phyloP scores from a whole-genome alignment of 2,797 vertebrate genomes.

The Pangasius krempfi region DNA sequence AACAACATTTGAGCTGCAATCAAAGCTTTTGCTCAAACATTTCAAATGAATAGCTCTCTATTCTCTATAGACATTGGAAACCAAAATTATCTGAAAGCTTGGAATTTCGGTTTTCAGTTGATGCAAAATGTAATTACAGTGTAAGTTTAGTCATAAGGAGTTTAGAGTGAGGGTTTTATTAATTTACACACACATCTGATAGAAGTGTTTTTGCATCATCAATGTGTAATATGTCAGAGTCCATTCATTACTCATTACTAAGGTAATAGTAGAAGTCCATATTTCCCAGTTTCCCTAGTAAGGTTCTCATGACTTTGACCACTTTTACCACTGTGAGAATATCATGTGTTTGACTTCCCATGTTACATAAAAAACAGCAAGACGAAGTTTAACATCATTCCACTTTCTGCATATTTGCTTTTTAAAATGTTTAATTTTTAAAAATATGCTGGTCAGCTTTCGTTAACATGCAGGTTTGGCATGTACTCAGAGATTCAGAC shows the following conservation, averaged over 20 bases:
- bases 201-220: not conserved
- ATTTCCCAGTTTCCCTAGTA: not conserved
- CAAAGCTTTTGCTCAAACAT: not conserved
- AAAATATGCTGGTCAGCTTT: not conserved
- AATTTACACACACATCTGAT: not conserved
- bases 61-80: not conserved
- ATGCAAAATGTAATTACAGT: not conserved
- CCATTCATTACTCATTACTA: not conserved
- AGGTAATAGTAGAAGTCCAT: not conserved
- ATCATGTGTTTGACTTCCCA: conserved; percentile 15
- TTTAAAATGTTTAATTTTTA: not conserved
- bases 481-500: not conserved
- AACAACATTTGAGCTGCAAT: not conserved
- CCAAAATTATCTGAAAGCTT: not conserved
- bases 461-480: not conserved
- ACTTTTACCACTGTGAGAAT: conserved; percentile 4
- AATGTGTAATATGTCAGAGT: not conserved
- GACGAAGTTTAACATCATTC: not conserved
- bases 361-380: conserved; percentile 9
- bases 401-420: not conserved
- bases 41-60: not conserved
- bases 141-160: not conserved
- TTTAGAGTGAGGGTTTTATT: not conserved
- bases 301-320: conserved; percentile 3
- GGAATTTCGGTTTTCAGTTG: not conserved